Base-by-base conservation (phyloP, 2,888 invertebrate genomes). In the Geotrupes spiniger region DNA sequence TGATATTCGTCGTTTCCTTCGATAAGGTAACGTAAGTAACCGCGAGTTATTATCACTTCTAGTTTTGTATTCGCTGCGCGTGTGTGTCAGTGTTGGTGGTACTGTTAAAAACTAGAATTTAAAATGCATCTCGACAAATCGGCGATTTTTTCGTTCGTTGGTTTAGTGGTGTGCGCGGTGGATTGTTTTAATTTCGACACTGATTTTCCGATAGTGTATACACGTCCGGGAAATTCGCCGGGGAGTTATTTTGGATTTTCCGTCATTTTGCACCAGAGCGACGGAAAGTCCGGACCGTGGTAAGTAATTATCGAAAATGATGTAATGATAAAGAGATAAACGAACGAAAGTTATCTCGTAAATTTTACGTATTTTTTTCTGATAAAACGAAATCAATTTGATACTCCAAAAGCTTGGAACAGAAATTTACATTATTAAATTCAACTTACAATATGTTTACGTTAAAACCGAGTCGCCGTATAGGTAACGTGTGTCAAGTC, bases 181-280 rank as follows among this genome's bases (percentile, higher is more conserved):
- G 15, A 28, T 15, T 43, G 28, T 15, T 70, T 65, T 50, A 70
- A 68, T 55, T 54, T 72, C n/a, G 66, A 72, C 49, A 54, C 53
- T 3, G 46, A 59, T 36, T 61, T 56, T 50, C 63, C 61, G 0
- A 54, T 63, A 39, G 49, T 70, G 3, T 70, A 66, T 37, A 39
- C 49, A 21, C 57, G 67, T 52, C 67, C 69, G 2, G 31, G 36
- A 28, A 42, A 11, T 14, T 14, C 17, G 29, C 10, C 26, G 11
- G 4, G 27, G 11, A 66, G 61, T 53, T 72, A 71, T 53, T 72
- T 71, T 49, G 72, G 72, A 25, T 72, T 61, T 57, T 66, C 71
- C 2, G 61, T 69, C n/a, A 59, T 68, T 16, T 47, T 71, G 6
- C 64, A 64, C 31, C 53, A 51, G 14, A 54, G 52, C 6, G 28